These are phyloP conservation scores for Philereme vetulata DNA, from an alignment of 2,888 invertebrate species.

Conservation along the genomic window DNA sequence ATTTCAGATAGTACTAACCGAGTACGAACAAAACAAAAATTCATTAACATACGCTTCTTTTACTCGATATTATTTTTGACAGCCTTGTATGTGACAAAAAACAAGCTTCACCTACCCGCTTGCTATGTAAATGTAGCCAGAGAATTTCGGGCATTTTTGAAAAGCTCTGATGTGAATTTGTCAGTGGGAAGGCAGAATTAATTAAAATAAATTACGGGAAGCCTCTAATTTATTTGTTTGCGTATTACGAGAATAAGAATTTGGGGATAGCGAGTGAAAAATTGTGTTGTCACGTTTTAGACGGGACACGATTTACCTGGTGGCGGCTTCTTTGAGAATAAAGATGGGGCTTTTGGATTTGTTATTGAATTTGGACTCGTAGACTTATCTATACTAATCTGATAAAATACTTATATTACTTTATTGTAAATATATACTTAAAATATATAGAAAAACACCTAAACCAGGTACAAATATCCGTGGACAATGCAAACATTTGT, in stretches of 20 bases:
- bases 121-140: constrained; percentile 2
- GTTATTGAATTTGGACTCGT: no score
- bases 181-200: constrained; percentile 35
- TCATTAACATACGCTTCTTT: no score
- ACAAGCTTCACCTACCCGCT: background rate
- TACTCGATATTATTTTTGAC: background rate
- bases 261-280: constrained; percentile 23
- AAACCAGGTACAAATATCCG: no score
- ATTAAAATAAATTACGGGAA: constrained; percentile 37
- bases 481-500: no score
- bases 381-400: no score
- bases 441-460: no score
- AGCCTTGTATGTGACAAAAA: background rate
- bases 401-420: no score
- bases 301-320: constrained; percentile 16
- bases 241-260: constrained; percentile 27
- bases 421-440: no score
- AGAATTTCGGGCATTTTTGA: constrained; percentile 32
- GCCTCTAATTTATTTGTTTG: constrained; percentile 31
- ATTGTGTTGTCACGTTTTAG: constrained; percentile 22
- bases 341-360: no score
- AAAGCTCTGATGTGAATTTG: constrained; percentile 36
- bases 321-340: constrained; percentile 4
- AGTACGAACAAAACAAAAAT: no score
- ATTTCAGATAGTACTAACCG: no score